phyloP scores from a whole-genome alignment of 23 tunicate genomes.

The Halocynthia roretzi region DNA sequence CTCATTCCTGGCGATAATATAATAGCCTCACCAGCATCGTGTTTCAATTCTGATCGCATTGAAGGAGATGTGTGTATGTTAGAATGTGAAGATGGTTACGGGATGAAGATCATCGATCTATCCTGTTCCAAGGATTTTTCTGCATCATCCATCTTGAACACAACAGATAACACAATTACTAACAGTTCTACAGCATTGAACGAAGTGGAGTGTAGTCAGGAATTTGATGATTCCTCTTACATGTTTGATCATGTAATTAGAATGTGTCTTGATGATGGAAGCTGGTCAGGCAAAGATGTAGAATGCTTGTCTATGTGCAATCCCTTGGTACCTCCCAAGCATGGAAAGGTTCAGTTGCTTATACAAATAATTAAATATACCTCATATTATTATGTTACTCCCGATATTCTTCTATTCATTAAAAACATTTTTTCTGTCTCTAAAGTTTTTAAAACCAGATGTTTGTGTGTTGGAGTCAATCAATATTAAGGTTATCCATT shows the following conservation, averaged over 20 bases:
- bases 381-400: no score
- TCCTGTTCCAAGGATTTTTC: background rate
- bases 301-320: constrained; percentile 42
- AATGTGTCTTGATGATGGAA: constrained; percentile 35
- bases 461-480: background rate
- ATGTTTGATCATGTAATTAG: background rate
- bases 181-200: no score
- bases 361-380: background rate
- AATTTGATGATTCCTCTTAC: background rate
- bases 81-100: constrained; percentile 45
- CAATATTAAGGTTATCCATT: background rate
- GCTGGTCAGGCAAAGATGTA: constrained; percentile 41
- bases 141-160: background rate
- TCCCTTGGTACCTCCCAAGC: constrained; percentile 27
- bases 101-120: constrained; percentile 12
- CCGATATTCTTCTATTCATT: no score
- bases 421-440: background rate
- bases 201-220: background rate
- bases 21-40: constrained; percentile 18
- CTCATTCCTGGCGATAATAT: constrained; percentile 20
- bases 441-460: background rate
- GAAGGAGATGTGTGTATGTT: constrained; percentile 43
- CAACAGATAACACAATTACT: background rate
- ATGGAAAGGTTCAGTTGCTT: constrained; percentile 42
- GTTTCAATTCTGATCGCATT: constrained; percentile 23